A percentile compares a stretch with the other conserved stretches of the same genome.
Evolutionary conservation across 2,113 vertebrate genomes (phyloP).

Genomic region (Piliocolobus tephrosceles): DNA sequence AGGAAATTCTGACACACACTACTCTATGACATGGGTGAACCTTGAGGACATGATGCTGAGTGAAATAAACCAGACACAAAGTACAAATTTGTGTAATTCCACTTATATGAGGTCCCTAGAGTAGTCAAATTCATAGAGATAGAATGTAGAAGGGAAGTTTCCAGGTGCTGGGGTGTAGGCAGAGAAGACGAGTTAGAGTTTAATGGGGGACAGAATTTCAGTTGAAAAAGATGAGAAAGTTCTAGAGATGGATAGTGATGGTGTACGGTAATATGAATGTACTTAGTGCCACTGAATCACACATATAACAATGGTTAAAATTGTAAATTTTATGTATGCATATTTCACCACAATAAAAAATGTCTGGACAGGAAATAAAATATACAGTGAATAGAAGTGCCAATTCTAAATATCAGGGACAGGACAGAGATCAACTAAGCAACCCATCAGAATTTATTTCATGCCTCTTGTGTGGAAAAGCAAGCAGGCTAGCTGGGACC

Average conservation of each 20-base stretch:
- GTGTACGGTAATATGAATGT: fast-evolving
- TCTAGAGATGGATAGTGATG: background rate
- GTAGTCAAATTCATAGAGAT: background rate
- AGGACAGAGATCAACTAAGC: background rate
- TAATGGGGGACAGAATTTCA: background rate
- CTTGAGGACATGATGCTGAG: fast-evolving
- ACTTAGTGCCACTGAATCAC: too few species aligned
- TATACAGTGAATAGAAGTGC: background rate
- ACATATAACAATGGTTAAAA: background rate
- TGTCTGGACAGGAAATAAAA: background rate
- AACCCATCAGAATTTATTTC: background rate
- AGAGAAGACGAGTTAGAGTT: fast-evolving
- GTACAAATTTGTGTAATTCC: too few species aligned
- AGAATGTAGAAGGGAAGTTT: background rate
- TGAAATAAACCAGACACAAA: background rate
- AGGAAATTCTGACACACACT: background rate
- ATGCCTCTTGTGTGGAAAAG: background rate
- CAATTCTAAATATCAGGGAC: background rate
- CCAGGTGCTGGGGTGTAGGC: too few species aligned
- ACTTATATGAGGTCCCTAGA: background rate
- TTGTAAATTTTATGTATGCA: background rate
- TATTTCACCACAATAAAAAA: background rate
- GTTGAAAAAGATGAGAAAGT: background rate
- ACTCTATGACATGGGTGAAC: background rate
- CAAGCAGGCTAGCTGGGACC: background rate